Evolutionary conservation across 1,140 invertebrate species (phyloP), one percentile per base, ranked within the genome.

Genomic region (Lordiphosa collinella): DNA sequence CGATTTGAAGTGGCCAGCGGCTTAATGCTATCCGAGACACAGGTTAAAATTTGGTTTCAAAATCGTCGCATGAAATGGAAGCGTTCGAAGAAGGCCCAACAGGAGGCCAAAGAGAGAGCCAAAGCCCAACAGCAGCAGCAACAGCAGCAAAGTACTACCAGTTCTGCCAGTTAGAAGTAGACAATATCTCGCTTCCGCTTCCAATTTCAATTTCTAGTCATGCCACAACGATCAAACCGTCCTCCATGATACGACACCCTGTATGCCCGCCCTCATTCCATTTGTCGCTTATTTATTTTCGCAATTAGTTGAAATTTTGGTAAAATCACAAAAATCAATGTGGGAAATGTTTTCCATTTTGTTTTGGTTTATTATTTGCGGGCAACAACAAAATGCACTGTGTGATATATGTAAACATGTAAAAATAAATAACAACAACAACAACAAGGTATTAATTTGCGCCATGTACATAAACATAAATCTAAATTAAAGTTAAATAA

Each of bases 1-100:
- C 91, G 98, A 84, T 99, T 99, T 88, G 98, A 99, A 91, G 98
- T 99, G 5, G 98, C 98, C 31, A 99, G 98, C 13, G 97, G 96
- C 37, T 90, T 99, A 44, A 97, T 98, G 95, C 92, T 99, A 1
- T 99, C 97, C 6, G 98, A 99, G 91, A 99, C 98, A 12, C 98
- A 99, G 94, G 98, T 98, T 37, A 98, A 98, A 91, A 98, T 98
- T 63, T 98, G 96, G 96, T 98, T 98, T 89, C 96, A 98, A 92
- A 98, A 98, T 89, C 91, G 96, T 11, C 91, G 96, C 69, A 98
- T 98, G 96, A 98, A 98, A 87, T 98, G 96, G 96, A 98, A 98
- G 88, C 91, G 96, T 4, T 97, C 96, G 57, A 98, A 97, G 92
- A 97, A 97, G 87, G 95, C 96, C 0, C 96, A 96, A 88, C 94